Evolutionary conservation across 2,888 invertebrate genomes (phyloP), one percentile per base, ranked within the genome.

Genomic region (Cryptus viduatorius): DNA sequence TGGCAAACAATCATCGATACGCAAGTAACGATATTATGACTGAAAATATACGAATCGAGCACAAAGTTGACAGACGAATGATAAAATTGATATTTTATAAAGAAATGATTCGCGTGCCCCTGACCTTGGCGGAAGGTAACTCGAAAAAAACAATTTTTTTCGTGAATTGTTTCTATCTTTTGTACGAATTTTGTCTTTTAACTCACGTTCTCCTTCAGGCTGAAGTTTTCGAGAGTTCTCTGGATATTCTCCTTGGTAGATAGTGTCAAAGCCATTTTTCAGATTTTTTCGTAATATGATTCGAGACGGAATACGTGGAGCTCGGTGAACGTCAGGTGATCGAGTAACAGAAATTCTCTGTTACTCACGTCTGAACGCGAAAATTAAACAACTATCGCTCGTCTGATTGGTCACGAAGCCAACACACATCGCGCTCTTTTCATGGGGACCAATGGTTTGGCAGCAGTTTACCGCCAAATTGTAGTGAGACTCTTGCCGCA

Each of bases 201-300:
- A 88, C 91, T 91, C 56, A 93, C 93, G 10, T 90, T 91, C 46
- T 90, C 91, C 44, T 90, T 90, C 8, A 93, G 87, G 3, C 87
- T 89, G 24, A 93, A 85, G 3, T 89, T 88, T 59, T 93, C 93
- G 1, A 93, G 78, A 14, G 89, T 87, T 56, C 89, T 89, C 10
- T 87, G 88, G 29, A 94, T 89, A 82, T 94, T 94, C 73, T 93
- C 92, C 79, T 94, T 94, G 16, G 91, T 93, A 0, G 92, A 92
- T 14, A 89, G 80, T 80, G 91, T 90, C 16, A 94, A 89, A 80
- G 92, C 89, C 89, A 92, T 92, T 48, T 37, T 89, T 59, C 7
- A 14, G 37, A 37, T 53, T n/a, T 64, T 53, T 44, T 24, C 50
- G 24, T 16, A 16, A 12, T n/a, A 53, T 12, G 78, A 73, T 37